Base-by-base conservation (phyloP, 2,888 invertebrate species). In the Ophion ventricosus region DNA sequence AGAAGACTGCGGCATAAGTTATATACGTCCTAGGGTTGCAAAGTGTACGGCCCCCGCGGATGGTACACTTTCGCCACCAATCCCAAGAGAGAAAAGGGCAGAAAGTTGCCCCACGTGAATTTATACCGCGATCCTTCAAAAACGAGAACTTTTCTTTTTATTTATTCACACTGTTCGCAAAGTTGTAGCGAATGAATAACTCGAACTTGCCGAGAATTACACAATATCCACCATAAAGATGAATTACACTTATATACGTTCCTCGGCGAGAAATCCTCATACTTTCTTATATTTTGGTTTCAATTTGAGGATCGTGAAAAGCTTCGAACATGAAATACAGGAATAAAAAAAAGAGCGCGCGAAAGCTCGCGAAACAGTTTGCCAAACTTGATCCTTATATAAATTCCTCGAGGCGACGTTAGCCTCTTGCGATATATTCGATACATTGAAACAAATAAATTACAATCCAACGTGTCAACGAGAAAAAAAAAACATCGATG, bases 251-350 rank as follows among this genome's bases (percentile, higher is more conserved):
- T 76, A 56, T 76, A 56, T 57, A 49, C 35, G 35, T 35, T 54
- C 54, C 29, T 26, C 43, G 72, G n/a, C 40, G 59, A 66, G 35
- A 66, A 54, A 76, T 29, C 20, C 20, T 7, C 35, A 35, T 35
- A 11, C 63, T 23, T 76, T 35, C 69, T 77, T 77, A 26, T 63
- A 29, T 26, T 70, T 56, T 43, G 61, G 82, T 83, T 80, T 85
- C 85, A 75, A 20, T 56, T 70, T 79, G 61, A 76, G 83, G 83
- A 84, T 83, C 61, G 26, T 67, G 69, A 85, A 82, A 61, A 74
- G 73, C 23, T 66, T 20, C 43, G 43, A 63, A 67, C 29, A 23
- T n/a, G 67, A 83, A 63, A 75, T 56, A 76, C 29, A 64, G 43
- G 66, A 17, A 29, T 64, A 61, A 25, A 61, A 25, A 61, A 63